Evolutionary conservation across 92 coral and sea anemone species (phyloP).

Genomic region (Zoanthus sansibaricus): DNA sequence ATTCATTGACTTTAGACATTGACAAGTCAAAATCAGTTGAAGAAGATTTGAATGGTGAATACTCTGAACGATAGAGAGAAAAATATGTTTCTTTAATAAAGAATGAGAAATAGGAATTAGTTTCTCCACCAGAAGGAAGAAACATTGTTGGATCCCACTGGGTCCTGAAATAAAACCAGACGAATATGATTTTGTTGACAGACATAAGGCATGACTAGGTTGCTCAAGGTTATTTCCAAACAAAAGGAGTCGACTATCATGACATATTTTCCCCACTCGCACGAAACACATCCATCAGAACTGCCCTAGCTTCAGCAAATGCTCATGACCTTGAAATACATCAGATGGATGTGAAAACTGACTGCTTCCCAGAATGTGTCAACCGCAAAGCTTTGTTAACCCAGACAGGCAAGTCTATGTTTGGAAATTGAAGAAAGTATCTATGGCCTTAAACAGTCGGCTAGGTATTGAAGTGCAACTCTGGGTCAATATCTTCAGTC

Average conservation of each 20-base stretch:
- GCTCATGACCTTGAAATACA: conserved; percentile 68
- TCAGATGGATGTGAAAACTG: conserved; percentile 64
- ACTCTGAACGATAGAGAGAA: conserved; percentile 62
- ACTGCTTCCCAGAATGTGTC: conserved; percentile 33
- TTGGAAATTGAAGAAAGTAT: conserved; percentile 1
- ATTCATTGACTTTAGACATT: conserved; percentile 63
- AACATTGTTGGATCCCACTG: neutral
- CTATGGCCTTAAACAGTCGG: too few relatives aligned
- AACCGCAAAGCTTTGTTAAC: conserved; percentile 71
- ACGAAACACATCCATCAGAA: conserved; percentile 59
- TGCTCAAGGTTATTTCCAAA: conserved; percentile 77
- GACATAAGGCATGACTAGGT: conserved; percentile 57
- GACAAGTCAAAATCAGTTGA: conserved; percentile 71
- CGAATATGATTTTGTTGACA: conserved; percentile 45
- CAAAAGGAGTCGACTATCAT: conserved; percentile 55
- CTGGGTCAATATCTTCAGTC: conserved; percentile 46
- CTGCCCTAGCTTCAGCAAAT: conserved; percentile 66
- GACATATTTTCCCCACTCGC: conserved; percentile 76
- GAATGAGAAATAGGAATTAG: conserved; percentile 71
- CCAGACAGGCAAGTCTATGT: conserved; percentile 65
- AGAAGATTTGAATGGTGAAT: conserved; percentile 70
- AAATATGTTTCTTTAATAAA: conserved; percentile 61
- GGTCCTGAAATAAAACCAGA: conserved; percentile 73
- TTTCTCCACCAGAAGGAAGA: conserved; percentile 61
- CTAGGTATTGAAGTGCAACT: conserved; percentile 35